These are phyloP conservation scores for Burhinus bistriatus DNA, from an alignment of 2,113 vertebrate species.

Conservation along the genomic window DNA sequence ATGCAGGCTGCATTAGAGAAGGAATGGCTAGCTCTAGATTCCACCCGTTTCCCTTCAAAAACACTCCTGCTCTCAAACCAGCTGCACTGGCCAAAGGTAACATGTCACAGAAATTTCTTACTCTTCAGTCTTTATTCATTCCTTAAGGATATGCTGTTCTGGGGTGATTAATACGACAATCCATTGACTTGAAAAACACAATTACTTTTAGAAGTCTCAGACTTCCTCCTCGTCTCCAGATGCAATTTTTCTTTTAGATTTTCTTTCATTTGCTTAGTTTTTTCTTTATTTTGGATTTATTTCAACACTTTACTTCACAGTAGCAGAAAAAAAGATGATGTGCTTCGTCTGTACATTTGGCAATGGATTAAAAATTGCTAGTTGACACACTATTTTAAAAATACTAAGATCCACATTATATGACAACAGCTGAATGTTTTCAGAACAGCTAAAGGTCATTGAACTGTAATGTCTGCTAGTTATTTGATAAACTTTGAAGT, in stretches of 20 bases:
- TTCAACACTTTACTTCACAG: slow-evolving; percentile 84
- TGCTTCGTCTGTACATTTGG: slow-evolving; percentile 79
- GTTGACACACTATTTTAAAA: slow-evolving; percentile 72
- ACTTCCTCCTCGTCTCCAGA: slow-evolving; percentile 84
- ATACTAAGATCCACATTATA: slow-evolving; percentile 62
- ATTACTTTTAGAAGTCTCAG: slow-evolving; percentile 82
- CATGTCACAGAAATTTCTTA: slow-evolving; percentile 72
- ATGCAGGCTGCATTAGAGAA: slow-evolving; percentile 79
- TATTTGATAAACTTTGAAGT: slow-evolving; percentile 78
- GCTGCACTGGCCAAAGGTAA: slow-evolving; percentile 85
- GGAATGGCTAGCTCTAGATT: slow-evolving; percentile 76
- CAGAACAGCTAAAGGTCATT: slow-evolving; percentile 68
- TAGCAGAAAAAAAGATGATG: slow-evolving; percentile 78
- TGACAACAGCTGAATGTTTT: slow-evolving; percentile 77
- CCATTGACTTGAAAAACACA: slow-evolving; percentile 86
- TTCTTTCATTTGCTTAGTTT: slow-evolving; percentile 77
- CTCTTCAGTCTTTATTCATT: slow-evolving; percentile 69
- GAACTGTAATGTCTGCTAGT: slow-evolving; percentile 69
- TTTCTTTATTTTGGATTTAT: slow-evolving; percentile 90
- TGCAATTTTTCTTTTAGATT: slow-evolving; percentile 86
- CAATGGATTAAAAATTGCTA: slow-evolving; percentile 74
- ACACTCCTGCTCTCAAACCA: slow-evolving; percentile 65
- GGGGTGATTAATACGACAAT: slow-evolving; percentile 84
- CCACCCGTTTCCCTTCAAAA: slow-evolving; percentile 72
- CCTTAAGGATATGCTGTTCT: slow-evolving; percentile 68